phyloP scores from a whole-genome alignment of 2,797 vertebrate species.

The Spea hammondii region DNA sequence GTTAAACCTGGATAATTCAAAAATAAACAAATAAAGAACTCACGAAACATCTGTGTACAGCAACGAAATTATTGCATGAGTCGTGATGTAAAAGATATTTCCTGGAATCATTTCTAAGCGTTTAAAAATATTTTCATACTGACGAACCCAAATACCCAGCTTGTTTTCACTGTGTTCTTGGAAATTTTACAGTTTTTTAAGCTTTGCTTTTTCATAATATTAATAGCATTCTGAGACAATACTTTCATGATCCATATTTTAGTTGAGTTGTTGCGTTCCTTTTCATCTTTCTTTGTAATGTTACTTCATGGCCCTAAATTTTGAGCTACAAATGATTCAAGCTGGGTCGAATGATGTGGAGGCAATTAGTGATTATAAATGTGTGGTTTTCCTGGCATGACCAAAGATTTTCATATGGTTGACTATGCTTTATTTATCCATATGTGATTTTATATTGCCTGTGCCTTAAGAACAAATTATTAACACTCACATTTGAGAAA shows the following conservation, averaged over 20 bases:
- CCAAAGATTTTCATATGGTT: constrained; percentile 22
- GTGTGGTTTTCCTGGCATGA: constrained; percentile 29
- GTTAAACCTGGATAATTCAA: not conserved
- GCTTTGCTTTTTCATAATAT: constrained; percentile 1
- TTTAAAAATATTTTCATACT: not conserved
- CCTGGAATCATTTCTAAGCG: constrained; percentile 17
- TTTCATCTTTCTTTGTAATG: constrained; percentile 8
- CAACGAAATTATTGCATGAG: not conserved
- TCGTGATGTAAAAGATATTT: constrained; percentile 5
- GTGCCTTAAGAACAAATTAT: not conserved
- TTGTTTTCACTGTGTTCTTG: constrained; percentile 10
- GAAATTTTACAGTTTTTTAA: not conserved
- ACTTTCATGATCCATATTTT: constrained; percentile 21
- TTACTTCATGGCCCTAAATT: not conserved
- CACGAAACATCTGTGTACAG: constrained; percentile 2
- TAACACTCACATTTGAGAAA: no score
- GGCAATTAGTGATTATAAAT: constrained; percentile 36
- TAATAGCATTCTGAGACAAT: constrained; percentile 3
- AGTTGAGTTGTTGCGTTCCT: not conserved
- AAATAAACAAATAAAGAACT: not conserved
- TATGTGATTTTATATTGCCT: constrained; percentile 3
- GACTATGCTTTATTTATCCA: not conserved
- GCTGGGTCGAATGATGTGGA: constrained; percentile 33
- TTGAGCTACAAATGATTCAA: constrained; percentile 13
- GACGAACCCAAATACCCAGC: not conserved